These are phyloP conservation scores for Drosophila bunnanda DNA, from an alignment of 2,888 invertebrate genomes.

Conservation along the genomic window DNA sequence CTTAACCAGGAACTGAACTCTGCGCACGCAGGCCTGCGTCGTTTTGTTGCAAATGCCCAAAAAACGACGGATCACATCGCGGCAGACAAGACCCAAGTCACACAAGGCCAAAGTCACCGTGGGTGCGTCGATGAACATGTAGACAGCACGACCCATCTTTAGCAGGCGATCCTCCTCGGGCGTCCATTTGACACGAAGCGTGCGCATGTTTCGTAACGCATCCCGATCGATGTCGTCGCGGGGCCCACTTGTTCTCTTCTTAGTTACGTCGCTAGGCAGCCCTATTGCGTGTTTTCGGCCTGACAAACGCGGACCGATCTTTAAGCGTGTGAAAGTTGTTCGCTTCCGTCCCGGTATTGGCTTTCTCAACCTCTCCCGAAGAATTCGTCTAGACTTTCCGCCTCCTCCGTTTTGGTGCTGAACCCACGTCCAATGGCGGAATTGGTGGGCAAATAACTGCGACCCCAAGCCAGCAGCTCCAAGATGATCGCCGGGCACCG, in stretches of 20 bases:
- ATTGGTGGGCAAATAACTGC: slow-evolving; percentile 88
- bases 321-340: slow-evolving; percentile 14
- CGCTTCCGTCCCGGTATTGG: slow-evolving; percentile 4
- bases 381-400: slow-evolving; percentile 22
- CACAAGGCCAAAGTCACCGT: slow-evolving; percentile 78
- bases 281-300: slow-evolving; percentile 1
- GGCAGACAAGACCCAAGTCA: slow-evolving; percentile 85
- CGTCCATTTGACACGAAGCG: slow-evolving; percentile 88
- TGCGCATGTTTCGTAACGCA: slow-evolving; percentile 88
- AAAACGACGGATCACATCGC: slow-evolving; percentile 87
- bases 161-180: slow-evolving; percentile 89
- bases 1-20: slow-evolving; percentile 87
- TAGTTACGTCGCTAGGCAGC: background rate
- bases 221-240: slow-evolving; percentile 88
- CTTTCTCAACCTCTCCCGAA: slow-evolving; percentile 4
- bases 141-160: slow-evolving; percentile 88
- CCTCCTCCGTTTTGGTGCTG: slow-evolving; percentile 24
- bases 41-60: slow-evolving; percentile 88
- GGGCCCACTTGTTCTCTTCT: slow-evolving; percentile 49
- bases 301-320: slow-evolving; percentile 11
- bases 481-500: slow-evolving; percentile 89
- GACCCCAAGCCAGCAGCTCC: slow-evolving; percentile 90
- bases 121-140: slow-evolving; percentile 85
- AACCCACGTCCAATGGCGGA: slow-evolving; percentile 88
- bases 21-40: slow-evolving; percentile 88